Evolutionary conservation across 2,888 invertebrate species (phyloP), one percentile per base, ranked within the genome.

Genomic region (Sinopyrophorus schimmeli): DNA sequence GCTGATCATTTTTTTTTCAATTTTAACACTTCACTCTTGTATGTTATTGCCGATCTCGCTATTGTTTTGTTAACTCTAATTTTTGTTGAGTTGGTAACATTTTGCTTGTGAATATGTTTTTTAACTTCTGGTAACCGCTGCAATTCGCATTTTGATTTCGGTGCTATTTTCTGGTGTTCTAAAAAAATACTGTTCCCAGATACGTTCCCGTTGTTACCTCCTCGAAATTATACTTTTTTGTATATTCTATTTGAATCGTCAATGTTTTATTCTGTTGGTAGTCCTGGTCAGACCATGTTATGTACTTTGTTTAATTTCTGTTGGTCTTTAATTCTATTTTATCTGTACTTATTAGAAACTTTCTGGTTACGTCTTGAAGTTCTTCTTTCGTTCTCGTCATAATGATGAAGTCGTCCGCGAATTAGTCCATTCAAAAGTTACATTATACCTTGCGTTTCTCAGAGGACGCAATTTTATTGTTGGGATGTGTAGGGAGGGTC

Each of bases 281-380:
- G 9, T 5, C 10, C 11, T 3, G 2, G 26, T 2, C 26, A 26
- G 9, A 11, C 26, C 10, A 26, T 26, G 2, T 26, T 5, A 26
- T 26, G 9, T 26, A 26, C 9, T 26, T 26, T 26, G 26, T 26
- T 26, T 11, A n/a, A n/a, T n/a, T n/a, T n/a, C n/a, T n/a, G n/a
- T n/a, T n/a, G n/a, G n/a, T n/a, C n/a, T n/a, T n/a, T 2, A 26
- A 5, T 26, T 11, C 26, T 11, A 10, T 9, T 3, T 26, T 9
- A 5, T 26, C 10, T 26, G 26, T 11, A 26, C 26, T 26, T 9
- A 26, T 3, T 9, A 26, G 26, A 11, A 26, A n/a, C 11, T 11
- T 26, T 10, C 11, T 26, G 7, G 21, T 4, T 5, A 26, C 26
- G 2, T 26, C 10, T 26, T 26, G 2, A 3, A 10, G 5, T 9